Evolutionary conservation across 1,140 invertebrate genomes (phyloP), one percentile per base, ranked within the genome.

Genomic region (Pinna nobilis): DNA sequence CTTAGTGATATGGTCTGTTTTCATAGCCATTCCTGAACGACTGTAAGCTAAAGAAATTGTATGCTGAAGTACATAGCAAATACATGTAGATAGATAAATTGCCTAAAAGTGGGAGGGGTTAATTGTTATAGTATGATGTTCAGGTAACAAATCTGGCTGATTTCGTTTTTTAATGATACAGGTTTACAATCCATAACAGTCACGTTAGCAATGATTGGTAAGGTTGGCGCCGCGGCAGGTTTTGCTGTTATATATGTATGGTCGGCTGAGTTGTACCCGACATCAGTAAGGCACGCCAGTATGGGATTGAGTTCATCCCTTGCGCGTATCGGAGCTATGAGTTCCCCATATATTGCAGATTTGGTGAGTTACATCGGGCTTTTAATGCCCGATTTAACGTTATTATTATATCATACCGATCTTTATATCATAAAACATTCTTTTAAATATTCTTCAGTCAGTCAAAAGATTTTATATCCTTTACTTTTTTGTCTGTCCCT

Each of bases 181-280:
- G 74, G 50, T 30, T 72, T 63, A 49, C 69, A 72, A 23, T 37
- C 50, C 18, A 41, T 75, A 1, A 75, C 75, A 18, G 67, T 77
- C 0, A 75, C 70, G 0, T 28, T 96, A 11, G 96, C 93, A 81
- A 91, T 95, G 79, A 78, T 92, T 6, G 95, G 94, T 15, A 96
- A 96, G 88, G 91, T 82, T 11, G 80, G 77, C 41, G 72, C 79
- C 0, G 75, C 86, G 0, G 74, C 76, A 2, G 75, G 72, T 3
- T 88, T 83, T 66, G 94, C 93, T 32, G 92, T 94, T 1, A 92
- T 96, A 30, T 96, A 96, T 82, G 91, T 96, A 49, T 94, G 94
- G 84, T 93, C 94, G 9, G 93, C 93, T 15, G 95, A 96, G 89
- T 92, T 95, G 83, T 95, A 94, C 81, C 96, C 96, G 5, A 97